phyloP scores from a whole-genome alignment of 2,113 vertebrate species.

The Spheniscus mendiculus region DNA sequence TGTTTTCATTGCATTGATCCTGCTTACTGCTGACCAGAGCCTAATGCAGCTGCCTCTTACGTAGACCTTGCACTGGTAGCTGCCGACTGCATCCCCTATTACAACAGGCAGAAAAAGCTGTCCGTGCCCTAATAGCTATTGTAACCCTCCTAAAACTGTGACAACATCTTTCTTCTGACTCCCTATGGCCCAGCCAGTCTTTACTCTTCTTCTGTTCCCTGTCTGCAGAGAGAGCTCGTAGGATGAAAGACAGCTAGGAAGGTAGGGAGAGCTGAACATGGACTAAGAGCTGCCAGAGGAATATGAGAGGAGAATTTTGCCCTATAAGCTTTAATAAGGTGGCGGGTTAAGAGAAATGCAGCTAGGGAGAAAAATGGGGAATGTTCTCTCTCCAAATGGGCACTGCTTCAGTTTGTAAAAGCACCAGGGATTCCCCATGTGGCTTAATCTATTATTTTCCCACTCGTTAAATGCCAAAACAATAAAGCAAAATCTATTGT shows the following conservation, averaged over 20 bases:
- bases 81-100: background rate
- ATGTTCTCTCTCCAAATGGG: background rate
- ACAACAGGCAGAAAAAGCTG: constrained; percentile 12
- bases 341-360: constrained; percentile 45
- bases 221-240: background rate
- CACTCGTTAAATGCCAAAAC: constrained; percentile 71
- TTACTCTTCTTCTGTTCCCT: constrained; percentile 1
- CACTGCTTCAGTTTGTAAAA: constrained; percentile 34
- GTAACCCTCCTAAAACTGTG: constrained; percentile 18
- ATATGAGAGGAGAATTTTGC: constrained; percentile 62
- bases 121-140: background rate
- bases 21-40: background rate
- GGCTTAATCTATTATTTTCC: constrained; percentile 67
- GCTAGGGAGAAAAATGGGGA: constrained; percentile 13
- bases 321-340: constrained; percentile 26
- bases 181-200: constrained; percentile 1
- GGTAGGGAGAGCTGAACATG: background rate
- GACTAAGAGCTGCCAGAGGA: constrained; percentile 49
- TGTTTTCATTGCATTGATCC: background rate
- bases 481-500: constrained; percentile 66
- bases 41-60: background rate
- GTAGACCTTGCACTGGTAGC: background rate
- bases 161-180: constrained; percentile 27
- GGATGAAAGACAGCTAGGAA: constrained; percentile 46
- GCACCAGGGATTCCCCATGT: constrained; percentile 47